Evolutionary conservation across 2,888 invertebrate genomes (phyloP).

Genomic region (Corbicula japonica): DNA sequence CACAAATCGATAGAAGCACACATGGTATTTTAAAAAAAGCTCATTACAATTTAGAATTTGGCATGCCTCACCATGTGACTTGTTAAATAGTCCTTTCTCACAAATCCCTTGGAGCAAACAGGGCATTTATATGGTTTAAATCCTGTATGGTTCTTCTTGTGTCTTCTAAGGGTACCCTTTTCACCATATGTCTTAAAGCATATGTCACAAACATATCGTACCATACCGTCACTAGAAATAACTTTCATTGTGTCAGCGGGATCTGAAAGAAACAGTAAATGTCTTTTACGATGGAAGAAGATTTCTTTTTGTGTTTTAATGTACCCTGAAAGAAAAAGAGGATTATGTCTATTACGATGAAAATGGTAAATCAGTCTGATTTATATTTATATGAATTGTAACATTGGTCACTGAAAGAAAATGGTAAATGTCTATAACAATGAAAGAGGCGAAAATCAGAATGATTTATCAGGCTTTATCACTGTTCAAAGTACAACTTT

Average conservation of each 20-base stretch:
- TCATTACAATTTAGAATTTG: neutral
- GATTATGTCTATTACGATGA: neutral
- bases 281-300: neutral
- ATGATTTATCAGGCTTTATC: no score
- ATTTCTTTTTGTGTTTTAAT: neutral
- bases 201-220: slow-evolving; percentile 16
- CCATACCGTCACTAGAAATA: neutral
- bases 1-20: neutral
- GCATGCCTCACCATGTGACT: slow-evolving; percentile 24
- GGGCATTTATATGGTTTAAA: slow-evolving; percentile 32
- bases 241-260: neutral
- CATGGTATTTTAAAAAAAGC: neutral
- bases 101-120: slow-evolving; percentile 23
- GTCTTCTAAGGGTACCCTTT: slow-evolving; percentile 30
- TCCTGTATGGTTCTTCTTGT: slow-evolving; percentile 39
- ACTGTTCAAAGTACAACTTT: no score
- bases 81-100: slow-evolving; percentile 14
- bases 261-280: neutral
- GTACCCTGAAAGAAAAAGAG: neutral
- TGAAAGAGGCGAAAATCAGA: no score
- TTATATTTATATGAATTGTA: no score
- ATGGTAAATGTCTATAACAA: no score
- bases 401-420: no score
- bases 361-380: no score
- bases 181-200: slow-evolving; percentile 32